These are phyloP conservation scores for Drosophila ogumai DNA, from an alignment of 1,140 invertebrate species.

Conservation along the genomic window DNA sequence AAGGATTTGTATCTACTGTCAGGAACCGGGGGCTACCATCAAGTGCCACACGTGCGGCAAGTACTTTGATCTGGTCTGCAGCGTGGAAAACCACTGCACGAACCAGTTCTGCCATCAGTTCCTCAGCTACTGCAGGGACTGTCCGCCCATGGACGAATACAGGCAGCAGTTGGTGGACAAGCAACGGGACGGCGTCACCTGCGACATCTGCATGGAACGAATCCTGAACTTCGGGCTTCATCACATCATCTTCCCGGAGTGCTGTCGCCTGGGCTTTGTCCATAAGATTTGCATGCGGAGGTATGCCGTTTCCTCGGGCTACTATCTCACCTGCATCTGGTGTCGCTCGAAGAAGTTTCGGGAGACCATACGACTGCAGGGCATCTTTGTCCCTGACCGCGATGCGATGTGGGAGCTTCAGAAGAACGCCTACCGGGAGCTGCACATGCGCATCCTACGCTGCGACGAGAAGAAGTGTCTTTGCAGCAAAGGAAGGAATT, in stretches of 20 bases:
- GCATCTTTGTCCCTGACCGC: constrained; percentile 72
- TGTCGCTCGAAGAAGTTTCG: constrained; percentile 59
- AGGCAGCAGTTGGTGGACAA: constrained; percentile 12
- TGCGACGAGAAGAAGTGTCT: constrained; percentile 54
- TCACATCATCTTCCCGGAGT: constrained; percentile 48
- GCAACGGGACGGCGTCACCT: constrained; percentile 22
- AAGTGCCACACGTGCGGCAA: constrained; percentile 48
- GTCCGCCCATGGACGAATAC: constrained; percentile 51
- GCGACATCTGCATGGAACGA: constrained; percentile 52
- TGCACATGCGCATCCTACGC: constrained; percentile 36
- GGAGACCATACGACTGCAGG: constrained; percentile 47
- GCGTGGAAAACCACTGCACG: constrained; percentile 24
- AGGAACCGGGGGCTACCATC: constrained; percentile 39
- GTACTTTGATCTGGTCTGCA: constrained; percentile 60
- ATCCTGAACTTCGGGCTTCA: constrained; percentile 26
- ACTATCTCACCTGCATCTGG: constrained; percentile 76
- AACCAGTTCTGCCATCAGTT: constrained; percentile 48
- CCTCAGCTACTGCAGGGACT: constrained; percentile 46
- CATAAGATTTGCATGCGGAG: constrained; percentile 63
- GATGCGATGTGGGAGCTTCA: constrained; percentile 73
- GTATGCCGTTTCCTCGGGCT: constrained; percentile 66
- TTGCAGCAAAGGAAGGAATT: constrained; percentile 52
- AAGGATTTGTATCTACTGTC: constrained; percentile 55
- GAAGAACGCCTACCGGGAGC: constrained; percentile 59
- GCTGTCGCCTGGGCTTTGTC: constrained; percentile 66